Evolutionary conservation across 2,113 vertebrate genomes (phyloP).

Genomic region (Crotalus horridus): DNA sequence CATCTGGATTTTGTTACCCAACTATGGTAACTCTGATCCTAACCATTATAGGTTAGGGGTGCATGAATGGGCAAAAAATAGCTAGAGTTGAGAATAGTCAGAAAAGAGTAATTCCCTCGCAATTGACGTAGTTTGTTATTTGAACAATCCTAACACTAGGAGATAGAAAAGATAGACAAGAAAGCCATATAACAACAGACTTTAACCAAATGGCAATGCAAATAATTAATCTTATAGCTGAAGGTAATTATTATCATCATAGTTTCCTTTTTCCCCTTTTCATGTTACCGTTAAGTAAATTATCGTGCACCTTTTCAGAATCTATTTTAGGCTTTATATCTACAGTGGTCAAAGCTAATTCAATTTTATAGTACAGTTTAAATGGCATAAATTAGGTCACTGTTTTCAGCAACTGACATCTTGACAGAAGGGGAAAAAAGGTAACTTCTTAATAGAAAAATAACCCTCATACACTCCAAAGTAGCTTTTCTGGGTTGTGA

Average conservation of each 20-base stretch:
- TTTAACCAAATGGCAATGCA: neutral
- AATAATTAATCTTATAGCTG: neutral
- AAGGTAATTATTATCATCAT: neutral
- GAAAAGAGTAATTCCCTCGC: neutral
- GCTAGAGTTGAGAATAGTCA: neutral
- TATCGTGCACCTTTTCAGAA: neutral
- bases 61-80: neutral
- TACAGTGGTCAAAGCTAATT: neutral
- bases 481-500: neutral
- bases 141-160: neutral
- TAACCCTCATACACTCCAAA: neutral
- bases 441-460: neutral
- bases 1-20: neutral
- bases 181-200: neutral
- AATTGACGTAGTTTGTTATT: neutral
- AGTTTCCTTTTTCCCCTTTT: neutral
- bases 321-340: neutral
- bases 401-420: neutral
- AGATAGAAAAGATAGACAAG: neutral
- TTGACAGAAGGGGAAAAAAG: neutral
- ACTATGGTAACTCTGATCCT: neutral
- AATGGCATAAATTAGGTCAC: neutral
- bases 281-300: neutral
- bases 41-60: neutral
- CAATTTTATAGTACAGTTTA: neutral